Evolutionary conservation across 2,113 vertebrate genomes (phyloP), one percentile per base, ranked within the genome.

Genomic region (Tinamus guttatus): DNA sequence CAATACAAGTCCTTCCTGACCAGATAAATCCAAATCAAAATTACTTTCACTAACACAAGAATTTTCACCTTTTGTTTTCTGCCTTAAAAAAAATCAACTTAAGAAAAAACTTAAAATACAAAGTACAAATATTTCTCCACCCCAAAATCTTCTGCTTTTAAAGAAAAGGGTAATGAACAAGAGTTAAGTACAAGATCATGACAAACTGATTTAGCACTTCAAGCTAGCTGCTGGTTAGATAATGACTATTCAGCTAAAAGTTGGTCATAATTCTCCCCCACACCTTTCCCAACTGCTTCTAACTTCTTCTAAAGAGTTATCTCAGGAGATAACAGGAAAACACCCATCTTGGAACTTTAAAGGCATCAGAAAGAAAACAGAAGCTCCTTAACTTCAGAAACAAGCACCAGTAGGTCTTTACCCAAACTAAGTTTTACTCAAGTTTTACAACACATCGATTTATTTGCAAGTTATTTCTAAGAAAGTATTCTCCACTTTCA

Each of bases 1-100:
- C 91, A 88, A 75, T 65, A 97, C 51, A 95, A 96, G 78, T 41
- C 63, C 34, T 92, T 95, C 58, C 68, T 96, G 40, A 85, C 56
- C 49, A 96, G 86, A 92, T 63, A 93, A 93, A 83, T 76, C 68
- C 93, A 82, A 88, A 62, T 51, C 89, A 89, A 95, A 36, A 88
- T 19, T 85, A 62, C 18, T 43, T 96, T 68, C 30, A 67, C 45
- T 74, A 69, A 74, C 25, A 87, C 41, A 6, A 11, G 77, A 92
- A 36, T 38, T 25, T 83, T 82, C 56, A 74, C 9, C 73, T 78
- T 90, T 69, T 24, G 13, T 27, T 90, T 84, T 77, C 59, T 71
- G 25, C 34, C 17, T 75, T 62, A 58, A 90, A 94, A 90, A 94
- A 85, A 90, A 81, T 47, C 43, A 84, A 93, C 56, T 89, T 73